Evolutionary conservation across 2,113 vertebrate species (phyloP).

Genomic region (Sturnus vulgaris): DNA sequence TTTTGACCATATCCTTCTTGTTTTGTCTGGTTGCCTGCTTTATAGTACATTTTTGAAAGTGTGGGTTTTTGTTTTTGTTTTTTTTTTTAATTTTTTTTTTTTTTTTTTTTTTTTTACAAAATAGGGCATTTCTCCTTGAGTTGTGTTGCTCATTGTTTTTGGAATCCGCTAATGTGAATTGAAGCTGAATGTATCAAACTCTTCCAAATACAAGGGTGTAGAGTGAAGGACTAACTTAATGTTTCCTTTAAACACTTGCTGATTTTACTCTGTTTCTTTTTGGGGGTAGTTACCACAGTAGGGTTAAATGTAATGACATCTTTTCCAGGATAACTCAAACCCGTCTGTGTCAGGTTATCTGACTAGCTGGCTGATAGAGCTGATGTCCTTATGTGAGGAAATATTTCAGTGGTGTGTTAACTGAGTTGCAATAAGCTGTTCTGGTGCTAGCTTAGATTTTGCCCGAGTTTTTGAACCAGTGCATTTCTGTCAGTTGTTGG

Average conservation of each 20-base stretch:
- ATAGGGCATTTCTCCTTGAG: neutral
- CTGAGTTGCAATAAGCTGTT: neutral
- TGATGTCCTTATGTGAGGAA: neutral
- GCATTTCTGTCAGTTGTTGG: neutral
- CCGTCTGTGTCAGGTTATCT: constrained; percentile 7
- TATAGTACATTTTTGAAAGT: neutral
- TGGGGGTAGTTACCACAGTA: neutral
- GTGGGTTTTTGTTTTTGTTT: no score
- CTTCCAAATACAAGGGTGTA: neutral
- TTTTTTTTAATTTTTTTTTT: neutral
- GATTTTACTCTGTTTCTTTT: neutral
- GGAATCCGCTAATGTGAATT: neutral
- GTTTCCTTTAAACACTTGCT: neutral
- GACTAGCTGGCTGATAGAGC: neutral
- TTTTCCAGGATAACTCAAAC: neutral
- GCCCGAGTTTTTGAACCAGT: neutral
- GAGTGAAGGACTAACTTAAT: neutral
- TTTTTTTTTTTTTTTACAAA: neutral
- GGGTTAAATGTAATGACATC: neutral
- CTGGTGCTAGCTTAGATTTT: neutral
- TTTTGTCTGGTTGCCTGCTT: neutral
- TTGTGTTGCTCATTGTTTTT: neutral
- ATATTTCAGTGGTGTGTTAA: neutral
- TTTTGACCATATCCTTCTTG: neutral
- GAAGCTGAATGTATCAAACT: neutral